Evolutionary conservation across 2,113 vertebrate genomes (phyloP).

Genomic region (Actenoides lindsayi): DNA sequence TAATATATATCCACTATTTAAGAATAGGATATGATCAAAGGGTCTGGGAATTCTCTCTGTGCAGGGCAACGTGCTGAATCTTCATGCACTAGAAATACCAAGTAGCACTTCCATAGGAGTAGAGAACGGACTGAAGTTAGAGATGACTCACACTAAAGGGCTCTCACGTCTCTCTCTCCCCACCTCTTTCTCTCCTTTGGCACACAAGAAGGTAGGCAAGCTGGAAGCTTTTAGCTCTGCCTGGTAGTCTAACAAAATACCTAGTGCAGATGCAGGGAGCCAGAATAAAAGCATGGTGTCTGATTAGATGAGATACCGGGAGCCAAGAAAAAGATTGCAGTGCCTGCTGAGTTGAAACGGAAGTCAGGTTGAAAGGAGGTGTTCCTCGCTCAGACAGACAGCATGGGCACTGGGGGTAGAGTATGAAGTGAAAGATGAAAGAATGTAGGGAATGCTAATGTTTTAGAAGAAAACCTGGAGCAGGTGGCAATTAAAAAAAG

Average conservation of each 20-base stretch:
- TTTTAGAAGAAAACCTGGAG: slow-evolving; percentile 3
- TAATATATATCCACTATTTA: neutral
- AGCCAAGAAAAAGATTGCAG: neutral
- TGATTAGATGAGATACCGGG: slow-evolving; percentile 56
- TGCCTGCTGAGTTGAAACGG: slow-evolving; percentile 51
- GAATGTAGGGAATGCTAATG: neutral
- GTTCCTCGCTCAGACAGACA: neutral
- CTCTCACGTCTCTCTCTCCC: neutral
- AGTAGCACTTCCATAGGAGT: slow-evolving; percentile 24
- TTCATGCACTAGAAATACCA: neutral
- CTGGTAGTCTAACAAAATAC: slow-evolving; percentile 56
- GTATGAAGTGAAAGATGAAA: neutral
- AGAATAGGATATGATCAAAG: slow-evolving; percentile 2
- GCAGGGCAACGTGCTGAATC: neutral
- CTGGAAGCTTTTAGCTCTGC: slow-evolving; percentile 54
- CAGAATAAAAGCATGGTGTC: slow-evolving; percentile 43
- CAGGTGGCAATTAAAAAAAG: neutral
- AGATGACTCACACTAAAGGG: slow-evolving; percentile 23
- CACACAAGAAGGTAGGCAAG: slow-evolving; percentile 42
- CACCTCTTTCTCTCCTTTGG: neutral
- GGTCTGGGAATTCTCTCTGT: neutral
- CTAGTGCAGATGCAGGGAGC: slow-evolving; percentile 34
- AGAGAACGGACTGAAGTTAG: slow-evolving; percentile 29
- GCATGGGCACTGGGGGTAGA: neutral
- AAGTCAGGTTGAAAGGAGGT: slow-evolving; percentile 55